phyloP scores from a whole-genome alignment of 1,140 invertebrate genomes.

The Heliconius nattereri region DNA sequence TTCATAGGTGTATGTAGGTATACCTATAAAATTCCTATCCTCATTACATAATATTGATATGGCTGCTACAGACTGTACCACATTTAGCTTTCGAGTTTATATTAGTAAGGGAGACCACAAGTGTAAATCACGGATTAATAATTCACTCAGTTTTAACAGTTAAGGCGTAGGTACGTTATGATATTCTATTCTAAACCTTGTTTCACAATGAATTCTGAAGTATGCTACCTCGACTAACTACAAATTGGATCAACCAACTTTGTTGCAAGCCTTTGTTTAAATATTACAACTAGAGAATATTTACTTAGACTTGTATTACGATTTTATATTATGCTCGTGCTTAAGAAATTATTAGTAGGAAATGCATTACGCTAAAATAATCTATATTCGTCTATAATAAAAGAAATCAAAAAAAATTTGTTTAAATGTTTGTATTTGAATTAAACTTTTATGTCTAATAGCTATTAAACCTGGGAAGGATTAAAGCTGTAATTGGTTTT shows the following conservation, averaged over 20 bases:
- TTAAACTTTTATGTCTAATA: too few species aligned
- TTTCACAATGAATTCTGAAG: not conserved
- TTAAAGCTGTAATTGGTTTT: too few species aligned
- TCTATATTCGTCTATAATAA: too few species aligned
- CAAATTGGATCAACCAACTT: constrained; percentile 1
- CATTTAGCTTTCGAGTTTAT: not conserved
- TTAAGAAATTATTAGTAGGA: too few species aligned
- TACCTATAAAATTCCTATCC: not conserved
- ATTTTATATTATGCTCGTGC: not conserved
- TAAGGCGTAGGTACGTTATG: not conserved
- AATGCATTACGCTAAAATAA: too few species aligned
- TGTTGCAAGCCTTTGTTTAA: not conserved
- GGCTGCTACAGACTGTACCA: not conserved
- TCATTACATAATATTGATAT: not conserved
- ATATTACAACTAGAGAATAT: not conserved
- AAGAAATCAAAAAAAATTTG: too few species aligned
- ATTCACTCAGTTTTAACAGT: not conserved
- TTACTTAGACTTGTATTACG: not conserved
- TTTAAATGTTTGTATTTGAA: too few species aligned
- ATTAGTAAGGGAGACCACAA: not conserved
- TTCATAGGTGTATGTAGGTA: not conserved
- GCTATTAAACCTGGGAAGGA: too few species aligned
- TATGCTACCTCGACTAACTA: not conserved
- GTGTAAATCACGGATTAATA: not conserved
- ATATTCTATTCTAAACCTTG: not conserved